Evolutionary conservation across 2,113 vertebrate species (phyloP).

Genomic region (Thermophis baileyi): DNA sequence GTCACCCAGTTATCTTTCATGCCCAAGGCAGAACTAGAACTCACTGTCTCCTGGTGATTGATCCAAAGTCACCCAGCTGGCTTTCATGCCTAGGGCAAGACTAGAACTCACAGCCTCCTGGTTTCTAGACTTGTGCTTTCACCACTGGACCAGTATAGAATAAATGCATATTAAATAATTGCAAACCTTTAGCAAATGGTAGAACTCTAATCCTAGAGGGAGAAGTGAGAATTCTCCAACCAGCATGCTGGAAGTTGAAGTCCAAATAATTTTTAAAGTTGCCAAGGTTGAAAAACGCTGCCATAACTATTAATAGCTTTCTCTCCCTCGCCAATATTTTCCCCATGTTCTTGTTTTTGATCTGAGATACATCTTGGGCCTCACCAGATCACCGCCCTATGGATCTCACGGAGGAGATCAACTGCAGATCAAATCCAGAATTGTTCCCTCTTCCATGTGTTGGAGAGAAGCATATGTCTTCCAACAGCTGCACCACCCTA

Average conservation of each 20-base stretch:
- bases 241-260: not conserved
- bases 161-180: not conserved
- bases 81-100: not conserved
- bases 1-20: too few species aligned
- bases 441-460: too few species aligned
- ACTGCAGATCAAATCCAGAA: not conserved
- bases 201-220: not conserved
- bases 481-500: not conserved
- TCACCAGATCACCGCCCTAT: not conserved
- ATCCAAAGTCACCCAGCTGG: too few species aligned
- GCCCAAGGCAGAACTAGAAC: too few species aligned
- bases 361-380: not conserved
- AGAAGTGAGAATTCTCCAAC: not conserved
- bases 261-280: not conserved
- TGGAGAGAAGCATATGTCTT: not conserved
- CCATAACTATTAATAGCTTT: not conserved
- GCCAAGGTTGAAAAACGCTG: not conserved
- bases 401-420: not conserved
- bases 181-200: not conserved
- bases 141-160: not conserved
- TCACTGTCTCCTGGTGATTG: too few species aligned
- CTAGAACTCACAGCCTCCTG: not conserved
- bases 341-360: not conserved
- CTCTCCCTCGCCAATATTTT: not conserved
- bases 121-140: not conserved